These are phyloP conservation scores for Sycophila texana DNA, from an alignment of 2,888 invertebrate genomes.

Conservation along the genomic window DNA sequence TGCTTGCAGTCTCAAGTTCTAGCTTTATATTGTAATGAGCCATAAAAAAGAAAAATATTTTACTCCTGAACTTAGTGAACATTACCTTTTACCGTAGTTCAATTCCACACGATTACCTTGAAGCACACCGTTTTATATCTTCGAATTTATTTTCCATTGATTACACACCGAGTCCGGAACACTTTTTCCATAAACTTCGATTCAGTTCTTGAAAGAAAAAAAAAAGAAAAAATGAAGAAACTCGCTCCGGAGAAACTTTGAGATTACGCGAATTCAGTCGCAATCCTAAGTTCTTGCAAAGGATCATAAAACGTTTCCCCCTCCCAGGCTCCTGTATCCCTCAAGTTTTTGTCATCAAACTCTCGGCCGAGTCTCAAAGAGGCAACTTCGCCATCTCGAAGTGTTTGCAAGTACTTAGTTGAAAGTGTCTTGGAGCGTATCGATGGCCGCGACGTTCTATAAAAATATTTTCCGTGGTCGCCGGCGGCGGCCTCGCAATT, in stretches of 20 bases:
- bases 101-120: too few species aligned
- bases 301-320: constrained; percentile 17
- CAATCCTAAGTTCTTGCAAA: constrained; percentile 31
- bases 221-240: neutral
- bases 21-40: too few species aligned
- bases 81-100: too few species aligned
- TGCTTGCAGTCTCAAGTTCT: too few species aligned
- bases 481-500: constrained; percentile 58
- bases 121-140: too few species aligned
- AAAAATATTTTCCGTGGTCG: constrained; percentile 41
- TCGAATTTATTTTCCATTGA: too few species aligned
- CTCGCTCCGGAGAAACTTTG: neutral
- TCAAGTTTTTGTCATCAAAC: constrained; percentile 47
- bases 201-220: neutral
- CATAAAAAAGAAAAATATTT: too few species aligned
- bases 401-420: constrained; percentile 42
- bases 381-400: constrained; percentile 15
- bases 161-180: too few species aligned
- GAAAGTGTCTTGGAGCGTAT: constrained; percentile 17
- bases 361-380: constrained; percentile 7
- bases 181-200: constrained; percentile 10
- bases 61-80: too few species aligned
- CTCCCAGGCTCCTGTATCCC: constrained; percentile 10
- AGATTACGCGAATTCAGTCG: constrained; percentile 36
- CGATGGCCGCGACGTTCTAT: constrained; percentile 21